Conservation (phyloP, 2,113 vertebrate species). For the Panthera tigris region DNA sequence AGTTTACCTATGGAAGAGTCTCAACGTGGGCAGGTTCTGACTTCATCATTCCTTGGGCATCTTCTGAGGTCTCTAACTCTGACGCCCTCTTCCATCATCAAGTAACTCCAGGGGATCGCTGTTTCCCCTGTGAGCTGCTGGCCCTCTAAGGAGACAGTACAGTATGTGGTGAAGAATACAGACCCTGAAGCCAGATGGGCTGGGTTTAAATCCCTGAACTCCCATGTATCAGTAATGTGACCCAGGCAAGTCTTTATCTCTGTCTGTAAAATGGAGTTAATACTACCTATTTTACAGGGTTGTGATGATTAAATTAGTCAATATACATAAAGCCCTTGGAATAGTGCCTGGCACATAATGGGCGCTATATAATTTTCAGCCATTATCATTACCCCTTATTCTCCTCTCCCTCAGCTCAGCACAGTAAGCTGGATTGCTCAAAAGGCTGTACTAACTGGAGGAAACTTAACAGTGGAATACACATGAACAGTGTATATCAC, state of each 20-base stretch:
- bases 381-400: neutral
- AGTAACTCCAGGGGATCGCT: neutral
- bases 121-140: neutral
- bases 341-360: neutral
- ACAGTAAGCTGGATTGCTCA: neutral
- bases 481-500: neutral
- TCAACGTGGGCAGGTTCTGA: neutral
- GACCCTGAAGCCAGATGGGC: neutral
- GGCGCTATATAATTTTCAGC: neutral
- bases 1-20: neutral
- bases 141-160: neutral
- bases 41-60: neutral
- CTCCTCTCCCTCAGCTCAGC: neutral
- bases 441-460: neutral
- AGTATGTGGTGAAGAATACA: neutral
- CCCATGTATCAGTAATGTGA: neutral
- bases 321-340: neutral
- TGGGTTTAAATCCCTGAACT: slow-evolving; percentile 15
- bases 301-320: neutral
- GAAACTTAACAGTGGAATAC: neutral
- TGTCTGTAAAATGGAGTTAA: neutral
- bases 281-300: neutral
- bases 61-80: neutral
- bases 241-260: neutral
- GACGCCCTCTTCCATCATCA: neutral